Percentiles rank a stretch among this genome's conserved stretches.
phyloP scores from a whole-genome alignment of 2,113 vertebrate species.

The Anolis carolinensis region DNA sequence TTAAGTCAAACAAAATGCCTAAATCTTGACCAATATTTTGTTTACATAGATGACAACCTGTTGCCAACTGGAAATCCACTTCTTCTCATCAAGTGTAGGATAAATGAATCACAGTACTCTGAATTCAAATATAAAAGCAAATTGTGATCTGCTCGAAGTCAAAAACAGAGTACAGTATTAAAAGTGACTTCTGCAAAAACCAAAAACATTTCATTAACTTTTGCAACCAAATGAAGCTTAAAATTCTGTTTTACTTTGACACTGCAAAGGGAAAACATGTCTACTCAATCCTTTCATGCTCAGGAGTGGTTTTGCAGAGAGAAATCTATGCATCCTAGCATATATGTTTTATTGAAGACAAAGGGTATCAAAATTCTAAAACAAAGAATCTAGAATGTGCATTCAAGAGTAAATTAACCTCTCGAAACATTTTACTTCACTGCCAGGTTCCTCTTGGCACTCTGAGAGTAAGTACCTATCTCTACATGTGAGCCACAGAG shows the following conservation, averaged over 20 bases:
- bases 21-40: background rate
- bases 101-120: background rate
- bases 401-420: background rate
- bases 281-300: background rate
- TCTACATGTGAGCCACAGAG: background rate
- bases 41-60: background rate
- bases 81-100: background rate
- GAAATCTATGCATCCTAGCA: background rate
- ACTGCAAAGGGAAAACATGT: background rate
- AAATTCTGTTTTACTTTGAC: background rate
- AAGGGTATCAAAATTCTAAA: background rate
- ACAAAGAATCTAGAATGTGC: background rate
- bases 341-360: background rate
- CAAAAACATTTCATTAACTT: background rate
- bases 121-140: background rate
- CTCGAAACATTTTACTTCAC: background rate
- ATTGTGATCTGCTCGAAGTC: background rate
- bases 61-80: background rate
- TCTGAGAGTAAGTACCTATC: too few species aligned
- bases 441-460: background rate
- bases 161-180: background rate
- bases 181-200: background rate
- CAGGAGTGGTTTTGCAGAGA: background rate
- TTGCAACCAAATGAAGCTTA: background rate
- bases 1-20: background rate